Base-by-base conservation (phyloP, 2,888 invertebrate genomes). In the Rhingia campestris region DNA sequence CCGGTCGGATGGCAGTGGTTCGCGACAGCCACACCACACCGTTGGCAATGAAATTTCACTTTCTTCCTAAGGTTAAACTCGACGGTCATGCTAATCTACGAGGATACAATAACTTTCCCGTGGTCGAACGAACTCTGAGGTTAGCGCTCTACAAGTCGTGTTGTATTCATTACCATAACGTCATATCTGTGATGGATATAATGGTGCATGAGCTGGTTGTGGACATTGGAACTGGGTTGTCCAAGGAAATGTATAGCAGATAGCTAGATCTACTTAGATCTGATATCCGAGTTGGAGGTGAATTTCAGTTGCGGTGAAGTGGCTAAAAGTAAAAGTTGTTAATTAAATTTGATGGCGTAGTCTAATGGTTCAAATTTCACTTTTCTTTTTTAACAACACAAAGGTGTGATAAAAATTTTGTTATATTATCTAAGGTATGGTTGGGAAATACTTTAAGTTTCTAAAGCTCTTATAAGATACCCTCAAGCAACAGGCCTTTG, bases 21-120 rank as follows among this genome's bases (percentile, higher is more conserved):
- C 10, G 22, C 41, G 39, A 9, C 39, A 6, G 14, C 4, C 35
- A 22, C 22, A 22, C 22, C 22, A 22, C 22, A 37, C 33, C 49
- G 14, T 4, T 61, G 64, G 74, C 64, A 80, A 74, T 75, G 74
- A 84, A 66, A 59, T 70, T 84, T 80, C 80, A 84, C 84, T 84
- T 84, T 84, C 84, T 59, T 80, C 69, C 74, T 54, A 70, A 84
- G 80, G 74, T 70, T 84, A 51, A 79, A 69, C 58, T 56, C 45
- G 35, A 53, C 61, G 56, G 56, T 43, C 67, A 69, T 77, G 66
- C 72, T 66, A 76, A 81, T 54, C 51, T 58, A 32, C 63, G 79
- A 69, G 79, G 79, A 82, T 79, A 81, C 61, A 77, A 73, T 77
- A 74, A 79, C 82, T 82, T 82, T 82, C 82, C 59, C 54, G 58